phyloP scores from a whole-genome alignment of 2,113 vertebrate species.

The Brachyistius frenatus region DNA sequence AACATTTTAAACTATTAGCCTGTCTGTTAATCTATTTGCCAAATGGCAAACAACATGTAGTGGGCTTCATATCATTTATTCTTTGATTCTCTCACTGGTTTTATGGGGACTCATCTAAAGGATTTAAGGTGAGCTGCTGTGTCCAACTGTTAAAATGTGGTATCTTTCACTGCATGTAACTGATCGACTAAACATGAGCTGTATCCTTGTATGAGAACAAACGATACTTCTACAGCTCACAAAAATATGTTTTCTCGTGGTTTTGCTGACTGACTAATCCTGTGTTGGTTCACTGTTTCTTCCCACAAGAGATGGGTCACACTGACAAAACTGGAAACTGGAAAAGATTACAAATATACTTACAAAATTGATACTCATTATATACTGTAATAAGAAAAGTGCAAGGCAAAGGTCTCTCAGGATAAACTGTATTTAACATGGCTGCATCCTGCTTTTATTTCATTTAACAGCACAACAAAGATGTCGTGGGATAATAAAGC shows the following conservation, averaged over 20 bases:
- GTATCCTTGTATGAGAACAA: background rate
- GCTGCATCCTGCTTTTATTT: constrained; percentile 10
- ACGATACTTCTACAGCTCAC: background rate
- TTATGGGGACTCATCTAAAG: background rate
- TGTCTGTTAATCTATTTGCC: too few relatives aligned
- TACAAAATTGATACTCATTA: constrained; percentile 39
- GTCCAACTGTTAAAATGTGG: background rate
- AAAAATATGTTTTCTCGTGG: background rate
- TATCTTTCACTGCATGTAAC: background rate
- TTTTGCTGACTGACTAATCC: background rate
- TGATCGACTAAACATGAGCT: background rate
- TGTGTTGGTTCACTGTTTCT: constrained; percentile 12
- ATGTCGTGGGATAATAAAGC: background rate
- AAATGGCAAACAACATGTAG: too few relatives aligned
- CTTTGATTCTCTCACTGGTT: background rate
- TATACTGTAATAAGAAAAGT: constrained; percentile 42
- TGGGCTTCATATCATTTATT: too few relatives aligned
- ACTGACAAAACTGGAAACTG: constrained; percentile 54
- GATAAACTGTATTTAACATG: constrained; percentile 24
- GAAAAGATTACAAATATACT: constrained; percentile 50
- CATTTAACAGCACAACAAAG: constrained; percentile 29
- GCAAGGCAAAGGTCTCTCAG: constrained; percentile 6
- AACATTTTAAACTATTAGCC: too few relatives aligned
- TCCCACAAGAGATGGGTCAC: constrained; percentile 46
- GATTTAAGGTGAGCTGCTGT: background rate